Conservation (phyloP, 2,888 invertebrate species). For the Spodoptera littoralis region DNA sequence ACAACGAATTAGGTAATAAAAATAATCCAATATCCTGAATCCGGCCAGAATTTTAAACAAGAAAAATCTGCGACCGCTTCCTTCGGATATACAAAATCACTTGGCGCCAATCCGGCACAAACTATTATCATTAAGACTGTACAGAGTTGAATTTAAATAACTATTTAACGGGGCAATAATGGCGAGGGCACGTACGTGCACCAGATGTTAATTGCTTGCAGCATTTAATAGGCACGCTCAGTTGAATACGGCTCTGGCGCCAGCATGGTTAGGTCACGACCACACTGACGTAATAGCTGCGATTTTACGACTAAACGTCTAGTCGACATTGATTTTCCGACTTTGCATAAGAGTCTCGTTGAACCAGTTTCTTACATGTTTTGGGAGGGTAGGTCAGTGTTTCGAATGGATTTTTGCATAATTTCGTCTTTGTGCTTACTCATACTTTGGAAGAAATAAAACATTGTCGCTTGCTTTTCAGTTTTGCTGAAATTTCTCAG, state of each 20-base stretch:
- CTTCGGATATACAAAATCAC: constrained; percentile 58
- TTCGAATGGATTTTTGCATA: background rate
- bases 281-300: constrained; percentile 52
- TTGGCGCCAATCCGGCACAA: constrained; percentile 60
- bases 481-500: background rate
- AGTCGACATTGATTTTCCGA: constrained; percentile 46
- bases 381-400: background rate
- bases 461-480: background rate
- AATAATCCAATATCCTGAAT: constrained; percentile 25
- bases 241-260: constrained; percentile 57
- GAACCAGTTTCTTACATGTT: constrained; percentile 15
- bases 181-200: constrained; percentile 71
- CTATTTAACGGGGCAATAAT: constrained; percentile 78
- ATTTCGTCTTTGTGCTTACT: background rate
- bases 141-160: constrained; percentile 79
- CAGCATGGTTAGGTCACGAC: constrained; percentile 43
- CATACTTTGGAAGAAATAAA: background rate
- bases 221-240: constrained; percentile 75
- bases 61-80: constrained; percentile 39
- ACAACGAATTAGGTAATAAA: constrained; percentile 29
- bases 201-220: constrained; percentile 80
- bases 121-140: constrained; percentile 62
- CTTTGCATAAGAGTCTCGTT: constrained; percentile 33
- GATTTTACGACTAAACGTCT: constrained; percentile 45
- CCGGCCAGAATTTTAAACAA: constrained; percentile 39